A percentile compares a stretch with the other conserved stretches of the same genome.
These are phyloP conservation scores for Trachurus trachurus DNA, from an alignment of 2,797 vertebrate species.

Conservation along the genomic window DNA sequence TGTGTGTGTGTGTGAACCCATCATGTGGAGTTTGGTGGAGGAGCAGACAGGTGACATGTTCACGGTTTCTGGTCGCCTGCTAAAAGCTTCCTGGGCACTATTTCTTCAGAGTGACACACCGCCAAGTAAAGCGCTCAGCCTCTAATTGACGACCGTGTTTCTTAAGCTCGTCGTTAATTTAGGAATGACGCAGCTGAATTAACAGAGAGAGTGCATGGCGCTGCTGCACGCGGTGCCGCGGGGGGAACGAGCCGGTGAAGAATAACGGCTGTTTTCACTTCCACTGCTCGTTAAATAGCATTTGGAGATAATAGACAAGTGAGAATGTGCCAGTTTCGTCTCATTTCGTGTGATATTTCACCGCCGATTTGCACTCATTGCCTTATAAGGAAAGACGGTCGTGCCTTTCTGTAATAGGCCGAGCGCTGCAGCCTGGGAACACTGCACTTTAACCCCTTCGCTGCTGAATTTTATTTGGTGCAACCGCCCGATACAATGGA, in stretches of 20 bases:
- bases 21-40: neutral
- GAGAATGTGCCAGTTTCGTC: neutral
- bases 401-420: constrained; percentile 85
- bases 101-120: neutral
- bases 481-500: constrained; percentile 54
- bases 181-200: constrained; percentile 66
- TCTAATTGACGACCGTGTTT: constrained; percentile 2
- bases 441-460: constrained; percentile 80
- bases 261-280: neutral
- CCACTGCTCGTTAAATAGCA: neutral
- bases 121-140: neutral
- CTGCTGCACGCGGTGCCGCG: constrained; percentile 5
- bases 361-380: constrained; percentile 66
- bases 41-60: constrained; percentile 36
- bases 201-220: neutral
- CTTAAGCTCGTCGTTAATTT: constrained; percentile 34
- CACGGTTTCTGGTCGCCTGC: neutral
- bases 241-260: neutral
- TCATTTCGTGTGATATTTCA: constrained; percentile 56
- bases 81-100: neutral
- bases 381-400: constrained; percentile 86
- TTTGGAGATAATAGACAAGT: neutral
- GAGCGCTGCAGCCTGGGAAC: constrained; percentile 75
- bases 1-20: neutral
- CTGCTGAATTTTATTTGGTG: constrained; percentile 84